Percentiles rank a stretch among this genome's conserved stretches.
Conservation (phyloP, 2,113 vertebrate genomes). For the Protobothrops flavoviridis region DNA sequence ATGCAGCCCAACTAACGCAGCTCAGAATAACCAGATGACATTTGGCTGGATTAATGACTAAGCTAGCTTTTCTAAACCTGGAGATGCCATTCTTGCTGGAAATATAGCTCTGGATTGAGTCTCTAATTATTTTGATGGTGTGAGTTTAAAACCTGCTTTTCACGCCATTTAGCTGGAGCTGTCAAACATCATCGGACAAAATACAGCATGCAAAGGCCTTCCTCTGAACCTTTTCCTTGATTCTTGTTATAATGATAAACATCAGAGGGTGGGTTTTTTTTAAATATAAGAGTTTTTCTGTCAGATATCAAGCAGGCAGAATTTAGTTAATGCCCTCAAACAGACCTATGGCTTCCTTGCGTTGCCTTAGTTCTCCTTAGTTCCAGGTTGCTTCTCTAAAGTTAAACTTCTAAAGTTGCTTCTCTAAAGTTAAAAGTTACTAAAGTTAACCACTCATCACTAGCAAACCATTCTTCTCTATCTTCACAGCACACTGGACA, state of each 20-base stretch:
- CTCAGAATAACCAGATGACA: neutral
- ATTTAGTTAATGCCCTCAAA: neutral
- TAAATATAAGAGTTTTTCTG: neutral
- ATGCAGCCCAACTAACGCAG: neutral
- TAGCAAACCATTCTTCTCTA: neutral
- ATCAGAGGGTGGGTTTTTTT: neutral
- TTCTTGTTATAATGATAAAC: neutral
- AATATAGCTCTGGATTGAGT: neutral
- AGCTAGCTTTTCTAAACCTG: neutral
- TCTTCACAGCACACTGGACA: neutral
- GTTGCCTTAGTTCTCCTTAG: neutral
- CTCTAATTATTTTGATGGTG: neutral
- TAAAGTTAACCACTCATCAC: neutral
- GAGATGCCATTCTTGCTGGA: neutral
- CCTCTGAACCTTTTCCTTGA: neutral
- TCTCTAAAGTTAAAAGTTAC: too few relatives aligned
- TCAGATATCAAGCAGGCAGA: neutral
- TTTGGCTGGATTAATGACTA: neutral
- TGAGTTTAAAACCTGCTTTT: neutral
- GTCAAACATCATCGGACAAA: neutral
- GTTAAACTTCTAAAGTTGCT: too few relatives aligned
- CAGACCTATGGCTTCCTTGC: neutral
- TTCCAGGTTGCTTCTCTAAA: too few relatives aligned
- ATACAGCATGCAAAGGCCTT: neutral
- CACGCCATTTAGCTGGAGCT: neutral